phyloP scores from a whole-genome alignment of 2,113 vertebrate species.

The pig (Sus scrofa) region T2T-Sscrofa CM000819.6:76834001-76834500 shows the following conservation, averaged over 20 bases:
- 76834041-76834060: neutral
- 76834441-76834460: neutral
- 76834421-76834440: neutral
- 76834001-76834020: neutral
- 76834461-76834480: neutral
- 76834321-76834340: neutral
- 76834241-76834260: neutral
- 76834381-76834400: neutral
- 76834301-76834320: neutral
- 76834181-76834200: neutral
- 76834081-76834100: neutral
- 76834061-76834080: neutral
- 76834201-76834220: neutral
- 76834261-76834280: accelerated
- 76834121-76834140: neutral
- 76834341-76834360: neutral
- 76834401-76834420: neutral
- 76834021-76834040: neutral
- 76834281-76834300: neutral
- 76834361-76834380: slow-evolving; percentile 8
- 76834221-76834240: neutral
- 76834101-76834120: neutral
- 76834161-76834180: neutral
- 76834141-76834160: neutral
- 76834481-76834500: neutral